A percentile compares a stretch with the other conserved stretches of the same genome.
Evolutionary conservation across 2,888 invertebrate species (phyloP).

Genomic region (Callyntrura guangdongensis): DNA sequence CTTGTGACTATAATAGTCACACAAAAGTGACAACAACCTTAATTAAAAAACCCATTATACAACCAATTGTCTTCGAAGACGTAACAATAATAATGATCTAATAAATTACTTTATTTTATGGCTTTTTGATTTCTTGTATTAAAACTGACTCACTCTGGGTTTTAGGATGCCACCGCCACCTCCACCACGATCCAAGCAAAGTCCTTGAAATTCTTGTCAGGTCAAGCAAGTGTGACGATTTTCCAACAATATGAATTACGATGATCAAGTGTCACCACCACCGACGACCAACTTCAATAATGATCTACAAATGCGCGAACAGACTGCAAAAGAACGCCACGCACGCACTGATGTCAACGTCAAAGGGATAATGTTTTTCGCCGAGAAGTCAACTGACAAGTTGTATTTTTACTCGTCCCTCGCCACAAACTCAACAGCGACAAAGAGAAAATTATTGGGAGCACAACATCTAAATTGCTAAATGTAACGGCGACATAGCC

Average conservation of each 20-base stretch:
- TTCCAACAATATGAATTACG: constrained; percentile 17
- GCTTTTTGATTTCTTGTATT: not conserved
- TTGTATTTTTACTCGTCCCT: not conserved
- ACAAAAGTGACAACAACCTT: not conserved
- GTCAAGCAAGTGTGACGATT: constrained; percentile 15
- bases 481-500: not conserved
- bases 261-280: constrained; percentile 31
- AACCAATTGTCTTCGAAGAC: not conserved
- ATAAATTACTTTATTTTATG: constrained; percentile 30
- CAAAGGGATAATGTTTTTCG: too few species aligned
- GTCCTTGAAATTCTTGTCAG: constrained; percentile 45
- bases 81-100: constrained; percentile 16
- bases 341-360: too few species aligned
- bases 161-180: not conserved
- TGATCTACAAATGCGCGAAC: too few species aligned
- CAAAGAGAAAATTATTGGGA: constrained; percentile 47
- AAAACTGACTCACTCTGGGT: not conserved
- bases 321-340: too few species aligned
- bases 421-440: not conserved
- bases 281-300: too few species aligned
- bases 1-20: not conserved
- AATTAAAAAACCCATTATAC: constrained; percentile 7
- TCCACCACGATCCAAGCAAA: not conserved
- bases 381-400: too few species aligned
- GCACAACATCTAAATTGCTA: constrained; percentile 41